Conservation (phyloP, 2,113 vertebrate genomes). For the Mesitornis unicolor region DNA sequence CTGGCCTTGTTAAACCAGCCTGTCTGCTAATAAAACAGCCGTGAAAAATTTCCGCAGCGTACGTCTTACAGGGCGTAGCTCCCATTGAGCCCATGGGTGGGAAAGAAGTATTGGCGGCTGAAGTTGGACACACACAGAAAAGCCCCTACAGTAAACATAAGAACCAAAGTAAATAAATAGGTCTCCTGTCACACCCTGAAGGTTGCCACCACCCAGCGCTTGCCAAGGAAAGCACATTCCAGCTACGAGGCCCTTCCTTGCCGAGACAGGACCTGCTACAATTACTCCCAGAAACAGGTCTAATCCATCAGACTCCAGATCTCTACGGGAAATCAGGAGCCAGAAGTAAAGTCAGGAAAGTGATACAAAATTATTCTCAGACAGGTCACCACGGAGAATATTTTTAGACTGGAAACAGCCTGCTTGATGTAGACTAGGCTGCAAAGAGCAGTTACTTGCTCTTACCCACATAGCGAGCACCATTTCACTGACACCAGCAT, state of each 20-base stretch:
- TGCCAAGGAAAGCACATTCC: conserved; percentile 45
- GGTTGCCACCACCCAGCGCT: background rate
- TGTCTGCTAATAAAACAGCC: background rate
- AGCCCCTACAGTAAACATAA: background rate
- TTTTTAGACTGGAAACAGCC: background rate
- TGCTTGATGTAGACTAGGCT: background rate
- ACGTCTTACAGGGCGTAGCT: background rate
- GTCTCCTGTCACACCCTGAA: conserved; percentile 27
- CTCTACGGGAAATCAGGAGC: conserved; percentile 27
- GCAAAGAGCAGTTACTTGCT: background rate
- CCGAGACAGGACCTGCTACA: background rate
- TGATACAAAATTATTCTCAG: conserved; percentile 4
- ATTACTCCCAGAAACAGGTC: conserved; percentile 31
- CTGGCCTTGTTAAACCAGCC: background rate
- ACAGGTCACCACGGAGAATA: background rate
- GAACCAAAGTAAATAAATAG: conserved; percentile 23
- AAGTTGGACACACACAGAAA: background rate
- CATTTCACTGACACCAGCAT: background rate
- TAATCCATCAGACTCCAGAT: conserved; percentile 13
- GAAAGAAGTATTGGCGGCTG: background rate
- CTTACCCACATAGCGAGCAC: background rate
- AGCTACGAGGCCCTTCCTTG: background rate
- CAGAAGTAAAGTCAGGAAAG: conserved; percentile 34
- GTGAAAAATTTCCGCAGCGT: background rate
- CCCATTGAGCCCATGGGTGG: background rate